phyloP scores from a whole-genome alignment of 2,888 invertebrate genomes.

The Mystacides longicornis region DNA sequence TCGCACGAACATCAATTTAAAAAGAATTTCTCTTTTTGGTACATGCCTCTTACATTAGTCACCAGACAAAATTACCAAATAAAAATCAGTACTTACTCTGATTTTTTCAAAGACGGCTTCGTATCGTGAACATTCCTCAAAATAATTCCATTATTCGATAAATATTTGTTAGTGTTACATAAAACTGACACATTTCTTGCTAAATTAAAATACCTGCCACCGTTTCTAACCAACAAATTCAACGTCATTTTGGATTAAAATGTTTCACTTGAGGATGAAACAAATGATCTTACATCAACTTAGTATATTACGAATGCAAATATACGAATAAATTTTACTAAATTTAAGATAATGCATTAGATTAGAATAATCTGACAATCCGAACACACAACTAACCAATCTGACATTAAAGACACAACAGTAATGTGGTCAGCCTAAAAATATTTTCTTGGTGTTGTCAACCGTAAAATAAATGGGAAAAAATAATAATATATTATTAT shows the following conservation, averaged over 20 bases:
- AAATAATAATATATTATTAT: too few species aligned
- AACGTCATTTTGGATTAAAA: slow-evolving; percentile 13
- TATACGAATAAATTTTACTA: too few species aligned
- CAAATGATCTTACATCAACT: too few species aligned
- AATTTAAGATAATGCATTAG: too few species aligned
- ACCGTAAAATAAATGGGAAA: too few species aligned
- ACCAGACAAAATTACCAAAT: neutral
- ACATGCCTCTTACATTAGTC: neutral
- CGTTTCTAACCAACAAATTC: slow-evolving; percentile 17
- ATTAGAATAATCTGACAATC: too few species aligned
- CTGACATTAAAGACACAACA: too few species aligned
- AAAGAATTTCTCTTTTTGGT: neutral
- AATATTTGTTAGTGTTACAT: slow-evolving; percentile 10
- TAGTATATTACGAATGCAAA: too few species aligned
- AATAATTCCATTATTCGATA: slow-evolving; percentile 5
- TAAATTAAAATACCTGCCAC: slow-evolving; percentile 6
- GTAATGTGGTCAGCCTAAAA: too few species aligned
- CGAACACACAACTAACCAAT: too few species aligned
- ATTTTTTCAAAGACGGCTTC: slow-evolving; percentile 13
- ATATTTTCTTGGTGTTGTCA: too few species aligned
- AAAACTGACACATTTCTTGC: slow-evolving; percentile 7
- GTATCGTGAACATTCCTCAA: slow-evolving; percentile 11
- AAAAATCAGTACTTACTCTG: slow-evolving; percentile 14
- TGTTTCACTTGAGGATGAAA: too few species aligned
- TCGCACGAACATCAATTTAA: neutral